Conservation (phyloP, 1,140 invertebrate genomes). For the Chlorops oryzae region DNA sequence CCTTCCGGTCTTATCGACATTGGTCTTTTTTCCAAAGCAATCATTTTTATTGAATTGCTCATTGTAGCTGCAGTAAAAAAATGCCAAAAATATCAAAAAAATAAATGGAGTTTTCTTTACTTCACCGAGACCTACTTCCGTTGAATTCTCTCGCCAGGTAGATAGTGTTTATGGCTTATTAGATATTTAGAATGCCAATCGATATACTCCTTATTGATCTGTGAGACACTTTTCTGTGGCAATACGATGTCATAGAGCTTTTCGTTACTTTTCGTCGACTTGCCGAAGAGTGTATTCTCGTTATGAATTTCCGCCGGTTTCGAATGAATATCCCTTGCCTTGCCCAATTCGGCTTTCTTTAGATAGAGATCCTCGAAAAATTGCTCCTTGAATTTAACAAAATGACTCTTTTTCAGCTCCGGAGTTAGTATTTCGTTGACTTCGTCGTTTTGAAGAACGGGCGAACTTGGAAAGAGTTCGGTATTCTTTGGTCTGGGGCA, state of each 20-base stretch:
- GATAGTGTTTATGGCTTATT: slow-evolving; percentile 37
- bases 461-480: too few species aligned
- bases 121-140: slow-evolving; percentile 29
- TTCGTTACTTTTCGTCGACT: neutral
- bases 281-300: slow-evolving; percentile 25
- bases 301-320: slow-evolving; percentile 34
- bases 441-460: too few species aligned
- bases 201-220: slow-evolving; percentile 27
- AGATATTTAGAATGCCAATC: slow-evolving; percentile 30
- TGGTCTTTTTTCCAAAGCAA: too few species aligned
- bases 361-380: slow-evolving; percentile 35
- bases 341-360: slow-evolving; percentile 24
- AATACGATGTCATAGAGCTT: slow-evolving; percentile 24
- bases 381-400: slow-evolving; percentile 30
- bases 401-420: slow-evolving; percentile 31
- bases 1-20: too few species aligned
- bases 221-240: slow-evolving; percentile 22
- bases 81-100: too few species aligned
- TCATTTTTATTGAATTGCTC: too few species aligned
- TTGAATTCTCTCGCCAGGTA: slow-evolving; percentile 30
- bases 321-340: slow-evolving; percentile 17
- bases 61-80: too few species aligned
- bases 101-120: too few species aligned
- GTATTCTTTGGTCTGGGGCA: too few species aligned
- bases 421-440: slow-evolving; percentile 21